Conservation (phyloP, 2,797 vertebrate species). For the Trachurus trachurus region DNA sequence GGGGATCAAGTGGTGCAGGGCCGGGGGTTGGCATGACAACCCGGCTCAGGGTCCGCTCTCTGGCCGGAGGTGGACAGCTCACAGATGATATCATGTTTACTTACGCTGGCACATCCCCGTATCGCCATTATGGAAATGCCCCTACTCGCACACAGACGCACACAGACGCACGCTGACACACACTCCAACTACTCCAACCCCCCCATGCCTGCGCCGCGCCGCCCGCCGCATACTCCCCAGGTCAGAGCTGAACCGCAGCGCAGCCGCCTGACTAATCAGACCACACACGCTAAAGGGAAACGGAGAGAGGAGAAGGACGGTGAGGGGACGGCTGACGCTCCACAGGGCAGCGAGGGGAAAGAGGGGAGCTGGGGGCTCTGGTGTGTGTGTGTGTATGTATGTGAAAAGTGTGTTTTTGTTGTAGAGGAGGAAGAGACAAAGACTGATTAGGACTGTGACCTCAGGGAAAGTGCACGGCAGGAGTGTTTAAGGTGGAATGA, state of each 20-base stretch:
- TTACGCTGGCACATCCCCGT: slow-evolving; percentile 59
- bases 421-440: slow-evolving; percentile 4
- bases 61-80: slow-evolving; percentile 64
- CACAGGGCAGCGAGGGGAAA: slow-evolving; percentile 32
- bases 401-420: too few species aligned
- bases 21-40: slow-evolving; percentile 47
- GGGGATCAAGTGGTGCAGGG: slow-evolving; percentile 43
- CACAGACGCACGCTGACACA: slow-evolving; percentile 27
- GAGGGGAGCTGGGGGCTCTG: slow-evolving; percentile 8
- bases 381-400: neutral
- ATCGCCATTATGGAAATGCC: slow-evolving; percentile 36
- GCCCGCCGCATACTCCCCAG: slow-evolving; percentile 53
- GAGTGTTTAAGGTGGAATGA: slow-evolving; percentile 15
- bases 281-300: slow-evolving; percentile 69
- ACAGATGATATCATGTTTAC: slow-evolving; percentile 71
- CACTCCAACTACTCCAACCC: slow-evolving; percentile 2
- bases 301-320: slow-evolving; percentile 29
- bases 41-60: slow-evolving; percentile 39
- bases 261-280: slow-evolving; percentile 73
- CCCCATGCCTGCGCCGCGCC: slow-evolving; percentile 31
- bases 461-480: neutral
- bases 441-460: slow-evolving; percentile 17
- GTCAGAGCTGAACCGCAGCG: slow-evolving; percentile 66
- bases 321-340: slow-evolving; percentile 45
- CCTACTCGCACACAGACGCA: slow-evolving; percentile 1